These are phyloP conservation scores for Synanthedon tipuliformis DNA, from an alignment of 2,888 invertebrate genomes.

Conservation along the genomic window DNA sequence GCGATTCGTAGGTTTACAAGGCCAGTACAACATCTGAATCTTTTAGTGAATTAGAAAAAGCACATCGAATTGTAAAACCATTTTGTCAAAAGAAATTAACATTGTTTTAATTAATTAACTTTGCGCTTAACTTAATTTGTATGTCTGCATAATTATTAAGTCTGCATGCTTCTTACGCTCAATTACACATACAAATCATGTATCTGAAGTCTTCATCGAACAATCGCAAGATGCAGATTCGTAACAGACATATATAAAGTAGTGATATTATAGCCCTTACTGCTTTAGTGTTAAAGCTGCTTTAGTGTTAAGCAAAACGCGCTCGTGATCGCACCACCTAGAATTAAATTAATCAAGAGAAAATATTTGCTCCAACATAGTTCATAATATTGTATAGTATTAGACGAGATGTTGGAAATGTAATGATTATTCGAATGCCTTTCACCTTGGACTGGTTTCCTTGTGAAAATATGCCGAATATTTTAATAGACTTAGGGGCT, in stretches of 20 bases:
- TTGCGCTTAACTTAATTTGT: not conserved
- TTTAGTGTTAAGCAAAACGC: not conserved
- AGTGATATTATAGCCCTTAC: not conserved
- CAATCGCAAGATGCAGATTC: not conserved
- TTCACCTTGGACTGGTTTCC: not conserved
- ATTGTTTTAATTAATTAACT: no score
- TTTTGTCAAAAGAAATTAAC: no score
- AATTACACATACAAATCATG: not conserved
- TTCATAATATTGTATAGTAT: not conserved
- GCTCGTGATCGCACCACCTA: not conserved
- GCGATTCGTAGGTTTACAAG: no score
- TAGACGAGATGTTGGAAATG: not conserved
- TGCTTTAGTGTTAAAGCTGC: not conserved
- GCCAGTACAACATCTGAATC: no score
- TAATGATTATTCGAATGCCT: not conserved
- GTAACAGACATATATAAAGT: not conserved
- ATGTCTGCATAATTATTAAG: not conserved
- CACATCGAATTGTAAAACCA: no score
- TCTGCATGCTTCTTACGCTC: not conserved
- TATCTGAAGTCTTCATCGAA: not conserved
- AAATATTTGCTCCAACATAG: not conserved
- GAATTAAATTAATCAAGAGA: not conserved
- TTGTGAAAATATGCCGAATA: not conserved
- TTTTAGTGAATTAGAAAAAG: no score
- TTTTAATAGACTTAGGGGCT: no score